Percentiles rank a stretch among this genome's conserved stretches.
Evolutionary conservation across 2,113 vertebrate species (phyloP).

Genomic region (Mola mola): DNA sequence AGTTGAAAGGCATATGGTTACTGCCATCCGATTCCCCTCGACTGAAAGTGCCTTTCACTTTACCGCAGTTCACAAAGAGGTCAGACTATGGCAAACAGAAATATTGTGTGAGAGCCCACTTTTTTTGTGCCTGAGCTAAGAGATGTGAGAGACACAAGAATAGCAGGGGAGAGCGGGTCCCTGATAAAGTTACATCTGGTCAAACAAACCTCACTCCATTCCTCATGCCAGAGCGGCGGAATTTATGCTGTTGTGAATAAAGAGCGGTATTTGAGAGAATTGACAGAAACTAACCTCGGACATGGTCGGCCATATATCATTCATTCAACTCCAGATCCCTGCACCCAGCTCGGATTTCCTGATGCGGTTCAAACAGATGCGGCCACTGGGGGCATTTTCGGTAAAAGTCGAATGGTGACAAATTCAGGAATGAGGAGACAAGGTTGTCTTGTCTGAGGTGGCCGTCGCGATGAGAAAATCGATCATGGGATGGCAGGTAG

Average conservation of each 20-base stretch:
- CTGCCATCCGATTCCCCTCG: conserved; percentile 78
- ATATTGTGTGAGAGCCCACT: conserved; percentile 78
- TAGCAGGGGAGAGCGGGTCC: conserved; percentile 54
- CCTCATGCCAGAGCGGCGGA: conserved; percentile 68
- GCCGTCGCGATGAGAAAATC: conserved; percentile 53
- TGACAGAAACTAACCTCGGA: conserved; percentile 68
- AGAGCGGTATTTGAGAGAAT: conserved; percentile 64
- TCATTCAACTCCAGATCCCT: conserved; percentile 53
- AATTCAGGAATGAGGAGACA: conserved; percentile 17
- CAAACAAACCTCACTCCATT: conserved; percentile 78
- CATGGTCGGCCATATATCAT: conserved; percentile 61
- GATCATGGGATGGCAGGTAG: conserved; percentile 52
- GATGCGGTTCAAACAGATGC: conserved; percentile 45
- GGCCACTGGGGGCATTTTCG: conserved; percentile 9
- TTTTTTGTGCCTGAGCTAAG: conserved; percentile 67
- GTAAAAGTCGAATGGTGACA: conserved; percentile 31
- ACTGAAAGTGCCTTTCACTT: conserved; percentile 80
- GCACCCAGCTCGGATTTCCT: conserved; percentile 56
- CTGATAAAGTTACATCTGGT: conserved; percentile 80
- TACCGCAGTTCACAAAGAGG: conserved; percentile 81
- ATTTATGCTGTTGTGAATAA: conserved; percentile 67
- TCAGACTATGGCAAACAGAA: conserved; percentile 82
- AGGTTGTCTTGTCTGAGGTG: conserved; percentile 6
- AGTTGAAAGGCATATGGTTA: conserved; percentile 76
- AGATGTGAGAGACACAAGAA: conserved; percentile 70